A percentile compares a stretch with the other conserved stretches of the same genome.
Conservation (phyloP, 2,113 vertebrate species). For the Trochalopteron elliotii region DNA sequence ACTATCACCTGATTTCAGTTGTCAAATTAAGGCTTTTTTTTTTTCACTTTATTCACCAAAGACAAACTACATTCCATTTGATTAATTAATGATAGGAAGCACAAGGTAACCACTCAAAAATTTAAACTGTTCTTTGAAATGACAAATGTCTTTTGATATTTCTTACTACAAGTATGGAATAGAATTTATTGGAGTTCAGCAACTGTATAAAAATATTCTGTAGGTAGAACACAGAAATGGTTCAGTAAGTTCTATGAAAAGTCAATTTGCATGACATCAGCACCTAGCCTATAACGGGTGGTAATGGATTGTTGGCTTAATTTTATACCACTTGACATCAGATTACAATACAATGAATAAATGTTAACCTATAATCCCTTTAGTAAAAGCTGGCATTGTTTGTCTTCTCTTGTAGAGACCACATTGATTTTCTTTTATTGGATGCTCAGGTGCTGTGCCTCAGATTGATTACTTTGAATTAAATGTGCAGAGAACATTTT, state of each 20-base stretch:
- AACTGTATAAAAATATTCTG: conserved; percentile 68
- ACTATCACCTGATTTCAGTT: not conserved
- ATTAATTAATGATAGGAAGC: conserved; percentile 43
- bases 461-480: conserved; percentile 96
- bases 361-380: conserved; percentile 95
- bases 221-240: conserved; percentile 73
- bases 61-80: not conserved
- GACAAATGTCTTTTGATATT: conserved; percentile 57
- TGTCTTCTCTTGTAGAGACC: conserved; percentile 83
- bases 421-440: conserved; percentile 95
- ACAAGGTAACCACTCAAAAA: conserved; percentile 27
- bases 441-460: conserved; percentile 86
- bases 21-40: not conserved
- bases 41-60: conserved; percentile 1
- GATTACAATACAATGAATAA: conserved; percentile 91
- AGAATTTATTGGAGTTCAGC: conserved; percentile 67
- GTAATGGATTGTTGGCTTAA: conserved; percentile 91
- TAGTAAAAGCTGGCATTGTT: conserved; percentile 88
- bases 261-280: conserved; percentile 86
- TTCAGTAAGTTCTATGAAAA: conserved; percentile 83
- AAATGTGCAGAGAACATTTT: conserved; percentile 87
- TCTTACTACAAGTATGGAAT: conserved; percentile 38
- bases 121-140: conserved; percentile 52
- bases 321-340: conserved; percentile 87
- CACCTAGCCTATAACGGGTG: conserved; percentile 84